A percentile compares a stretch with the other conserved stretches of the same genome.
These are phyloP conservation scores for Buathra laborator DNA, from an alignment of 2,888 invertebrate species.

Conservation along the genomic window DNA sequence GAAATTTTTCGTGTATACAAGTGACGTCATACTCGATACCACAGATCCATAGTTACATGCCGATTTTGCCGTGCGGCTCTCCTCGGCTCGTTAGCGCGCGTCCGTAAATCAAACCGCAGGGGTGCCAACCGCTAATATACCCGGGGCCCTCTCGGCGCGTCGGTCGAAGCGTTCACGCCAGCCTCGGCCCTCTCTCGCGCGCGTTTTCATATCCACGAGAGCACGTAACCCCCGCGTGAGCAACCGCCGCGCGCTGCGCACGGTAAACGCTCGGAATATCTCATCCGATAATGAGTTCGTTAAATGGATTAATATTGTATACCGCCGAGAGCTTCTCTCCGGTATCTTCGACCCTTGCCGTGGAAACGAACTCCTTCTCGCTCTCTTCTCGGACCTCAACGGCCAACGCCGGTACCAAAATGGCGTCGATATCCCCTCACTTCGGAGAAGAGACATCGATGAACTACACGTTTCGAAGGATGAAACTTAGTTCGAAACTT, in stretches of 20 bases:
- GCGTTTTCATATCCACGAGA: conserved; percentile 41
- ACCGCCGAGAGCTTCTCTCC: conserved; percentile 35
- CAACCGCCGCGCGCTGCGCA: conserved; percentile 72
- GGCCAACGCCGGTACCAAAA: conserved; percentile 47
- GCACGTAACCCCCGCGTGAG: conserved; percentile 66
- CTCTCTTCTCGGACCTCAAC: background rate
- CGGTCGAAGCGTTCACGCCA: conserved; percentile 79
- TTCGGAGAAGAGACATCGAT: conserved; percentile 11
- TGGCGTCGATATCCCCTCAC: conserved; percentile 40
- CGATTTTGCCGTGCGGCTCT: conserved; percentile 62
- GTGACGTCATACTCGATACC: conserved; percentile 56
- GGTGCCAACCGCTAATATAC: conserved; percentile 84
- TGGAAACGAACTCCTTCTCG: background rate
- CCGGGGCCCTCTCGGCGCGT: conserved; percentile 75
- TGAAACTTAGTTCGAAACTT: background rate
- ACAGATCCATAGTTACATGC: conserved; percentile 33
- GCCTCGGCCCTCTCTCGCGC: conserved; percentile 37
- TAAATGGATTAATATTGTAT: conserved; percentile 83
- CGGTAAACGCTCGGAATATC: conserved; percentile 83
- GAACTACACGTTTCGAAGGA: background rate
- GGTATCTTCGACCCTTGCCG: conserved; percentile 22
- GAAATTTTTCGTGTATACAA: conserved; percentile 50
- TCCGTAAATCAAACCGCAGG: conserved; percentile 84
- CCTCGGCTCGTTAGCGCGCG: conserved; percentile 82
- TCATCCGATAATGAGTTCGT: conserved; percentile 84